Evolutionary conservation across 2,113 vertebrate genomes (phyloP).

Genomic region (Lamprotornis superbus): DNA sequence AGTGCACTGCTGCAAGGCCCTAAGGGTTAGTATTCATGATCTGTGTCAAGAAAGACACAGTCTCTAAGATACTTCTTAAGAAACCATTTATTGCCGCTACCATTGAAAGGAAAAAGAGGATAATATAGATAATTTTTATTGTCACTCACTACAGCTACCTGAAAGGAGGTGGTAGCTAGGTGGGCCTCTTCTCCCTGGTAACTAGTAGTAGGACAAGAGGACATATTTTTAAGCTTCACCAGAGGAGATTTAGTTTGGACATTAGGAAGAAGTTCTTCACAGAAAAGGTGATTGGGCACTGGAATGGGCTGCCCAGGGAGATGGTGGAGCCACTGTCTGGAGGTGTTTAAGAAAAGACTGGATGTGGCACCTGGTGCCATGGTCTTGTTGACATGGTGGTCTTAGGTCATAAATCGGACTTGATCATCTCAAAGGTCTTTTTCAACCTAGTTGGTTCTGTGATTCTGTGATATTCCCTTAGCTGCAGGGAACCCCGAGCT

Average conservation of each 20-base stretch:
- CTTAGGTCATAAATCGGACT: background rate
- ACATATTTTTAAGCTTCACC: background rate
- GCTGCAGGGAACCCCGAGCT: background rate
- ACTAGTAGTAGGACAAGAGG: background rate
- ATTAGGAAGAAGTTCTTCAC: background rate
- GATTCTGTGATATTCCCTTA: background rate
- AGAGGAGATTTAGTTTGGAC: background rate
- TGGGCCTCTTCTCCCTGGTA: background rate
- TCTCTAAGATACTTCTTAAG: background rate
- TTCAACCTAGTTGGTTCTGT: background rate
- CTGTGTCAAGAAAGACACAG: background rate
- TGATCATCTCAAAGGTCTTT: background rate
- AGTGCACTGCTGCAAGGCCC: background rate
- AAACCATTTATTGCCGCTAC: background rate
- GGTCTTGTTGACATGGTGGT: background rate
- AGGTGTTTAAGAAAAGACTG: background rate
- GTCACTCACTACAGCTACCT: background rate
- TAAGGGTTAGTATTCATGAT: background rate
- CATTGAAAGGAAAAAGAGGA: background rate
- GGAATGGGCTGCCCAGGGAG: background rate
- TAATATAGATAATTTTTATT: background rate
- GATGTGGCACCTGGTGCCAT: background rate
- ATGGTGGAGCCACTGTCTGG: background rate
- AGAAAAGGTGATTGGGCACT: background rate
- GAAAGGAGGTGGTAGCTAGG: background rate